phyloP scores from a whole-genome alignment of 1,140 invertebrate genomes.

The Papilio helenus region DNA sequence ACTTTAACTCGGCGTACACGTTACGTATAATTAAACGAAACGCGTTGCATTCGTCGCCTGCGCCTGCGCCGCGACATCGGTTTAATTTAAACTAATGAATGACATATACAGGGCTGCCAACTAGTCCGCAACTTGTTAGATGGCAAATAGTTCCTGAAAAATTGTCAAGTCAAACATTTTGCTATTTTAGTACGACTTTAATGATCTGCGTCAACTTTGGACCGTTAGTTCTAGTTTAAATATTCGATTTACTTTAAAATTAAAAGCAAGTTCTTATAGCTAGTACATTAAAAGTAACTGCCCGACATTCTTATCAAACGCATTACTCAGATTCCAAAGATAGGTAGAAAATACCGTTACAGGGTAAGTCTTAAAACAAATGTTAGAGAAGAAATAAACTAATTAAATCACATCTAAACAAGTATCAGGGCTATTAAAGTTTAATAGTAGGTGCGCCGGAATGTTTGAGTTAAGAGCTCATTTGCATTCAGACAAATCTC shows the following conservation, averaged over 20 bases:
- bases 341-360: background rate
- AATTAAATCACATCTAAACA: background rate
- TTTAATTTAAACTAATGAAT: slow-evolving; percentile 40
- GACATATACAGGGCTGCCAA: slow-evolving; percentile 33
- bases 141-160: slow-evolving; percentile 3
- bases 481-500: slow-evolving; percentile 17
- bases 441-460: slow-evolving; percentile 24
- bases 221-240: background rate
- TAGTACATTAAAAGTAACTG: background rate
- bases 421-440: background rate
- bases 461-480: slow-evolving; percentile 18
- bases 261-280: background rate
- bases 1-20: slow-evolving; percentile 37
- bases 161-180: background rate
- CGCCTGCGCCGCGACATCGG: slow-evolving; percentile 23
- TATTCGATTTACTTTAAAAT: background rate
- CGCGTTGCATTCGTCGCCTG: slow-evolving; percentile 37
- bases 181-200: background rate
- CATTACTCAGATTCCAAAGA: background rate
- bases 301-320: background rate
- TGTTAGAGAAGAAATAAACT: background rate
- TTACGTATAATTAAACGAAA: slow-evolving; percentile 39
- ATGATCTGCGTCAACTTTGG: background rate
- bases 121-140: slow-evolving; percentile 14
- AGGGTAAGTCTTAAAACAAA: slow-evolving; percentile 2